Evolutionary conservation across 2,888 invertebrate genomes (phyloP), one percentile per base, ranked within the genome.

Genomic region (Eumacrocentrus americanus): DNA sequence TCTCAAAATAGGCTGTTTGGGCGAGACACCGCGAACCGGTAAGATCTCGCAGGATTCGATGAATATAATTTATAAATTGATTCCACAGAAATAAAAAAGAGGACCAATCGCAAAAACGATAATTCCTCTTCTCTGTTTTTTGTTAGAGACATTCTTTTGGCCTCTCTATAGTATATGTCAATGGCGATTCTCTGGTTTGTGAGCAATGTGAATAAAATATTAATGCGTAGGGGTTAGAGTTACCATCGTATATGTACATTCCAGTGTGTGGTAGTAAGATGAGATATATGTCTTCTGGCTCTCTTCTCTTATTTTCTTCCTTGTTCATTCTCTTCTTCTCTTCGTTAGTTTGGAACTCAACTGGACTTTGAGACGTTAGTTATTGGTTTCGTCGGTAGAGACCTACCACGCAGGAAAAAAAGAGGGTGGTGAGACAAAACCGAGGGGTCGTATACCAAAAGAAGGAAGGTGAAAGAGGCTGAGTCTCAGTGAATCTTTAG

Each of bases 201-300:
- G 67, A 68, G 71, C 71, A 68, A 71, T 71, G 72, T 69, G 71
- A 68, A 69, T 77, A 70, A 79, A 79, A 77, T 78, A 78, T 78
- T 78, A 75, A 79, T 75, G 75, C 71, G 64, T 64, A 47, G 67
- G 70, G 70, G 69, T 72, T 71, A 67, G 69, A 67, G 66, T 67
- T 70, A 70, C 69, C 65, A 66, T 66, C 63, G 60, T 66, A 59
- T 64, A 61, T 60, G 46, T 59, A 58, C 29, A 50, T 50, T 50
- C 11, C n/a, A 25, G 18, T 11, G 16, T 18, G 34, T 50, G 18
- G 34, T 50, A 29, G 48, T 25, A 16, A 23, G 14, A 25, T 25
- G 23, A 25, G 25, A 50, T 50, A 18, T 50, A 34, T 50, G 16
- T 50, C 29, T 20, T 50, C 34, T 3, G 7, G 34, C 18, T 50